phyloP scores from a whole-genome alignment of 2,113 vertebrate genomes.

The Microcebus lehilahytsara region DNA sequence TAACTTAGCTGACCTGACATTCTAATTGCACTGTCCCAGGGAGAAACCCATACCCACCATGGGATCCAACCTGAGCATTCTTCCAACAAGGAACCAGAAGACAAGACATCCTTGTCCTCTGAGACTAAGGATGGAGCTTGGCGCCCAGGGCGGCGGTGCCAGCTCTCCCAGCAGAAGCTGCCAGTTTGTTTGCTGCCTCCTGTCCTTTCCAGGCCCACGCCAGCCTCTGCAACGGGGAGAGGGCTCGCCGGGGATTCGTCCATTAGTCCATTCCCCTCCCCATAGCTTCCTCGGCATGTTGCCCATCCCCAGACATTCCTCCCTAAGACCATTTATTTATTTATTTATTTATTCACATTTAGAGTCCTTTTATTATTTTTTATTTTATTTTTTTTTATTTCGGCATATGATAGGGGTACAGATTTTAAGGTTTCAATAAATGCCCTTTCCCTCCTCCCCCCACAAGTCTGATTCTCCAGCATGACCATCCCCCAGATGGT shows the following conservation, averaged over 20 bases:
- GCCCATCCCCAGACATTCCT: neutral
- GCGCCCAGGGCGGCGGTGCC: neutral
- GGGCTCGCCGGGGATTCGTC: neutral
- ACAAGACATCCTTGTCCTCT: neutral
- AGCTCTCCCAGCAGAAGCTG: neutral
- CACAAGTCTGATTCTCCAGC: no score
- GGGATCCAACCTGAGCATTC: neutral
- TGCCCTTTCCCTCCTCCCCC: no score
- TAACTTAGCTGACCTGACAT: neutral
- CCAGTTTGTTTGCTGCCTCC: neutral
- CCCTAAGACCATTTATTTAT: neutral
- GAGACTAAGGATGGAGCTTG: neutral
- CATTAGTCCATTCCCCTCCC: neutral
- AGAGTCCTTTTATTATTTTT: no score
- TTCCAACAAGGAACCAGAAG: neutral
- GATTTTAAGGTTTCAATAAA: no score
- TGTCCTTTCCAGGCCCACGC: no score
- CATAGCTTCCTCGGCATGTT: neutral
- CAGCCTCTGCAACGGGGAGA: neutral
- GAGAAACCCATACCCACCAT: neutral
- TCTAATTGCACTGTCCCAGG: neutral
- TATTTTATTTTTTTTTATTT: no score
- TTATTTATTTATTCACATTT: no score
- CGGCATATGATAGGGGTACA: no score
- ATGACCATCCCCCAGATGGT: no score